Evolutionary conservation across 2,113 vertebrate species (phyloP).

Genomic region (Alligator sinensis): DNA sequence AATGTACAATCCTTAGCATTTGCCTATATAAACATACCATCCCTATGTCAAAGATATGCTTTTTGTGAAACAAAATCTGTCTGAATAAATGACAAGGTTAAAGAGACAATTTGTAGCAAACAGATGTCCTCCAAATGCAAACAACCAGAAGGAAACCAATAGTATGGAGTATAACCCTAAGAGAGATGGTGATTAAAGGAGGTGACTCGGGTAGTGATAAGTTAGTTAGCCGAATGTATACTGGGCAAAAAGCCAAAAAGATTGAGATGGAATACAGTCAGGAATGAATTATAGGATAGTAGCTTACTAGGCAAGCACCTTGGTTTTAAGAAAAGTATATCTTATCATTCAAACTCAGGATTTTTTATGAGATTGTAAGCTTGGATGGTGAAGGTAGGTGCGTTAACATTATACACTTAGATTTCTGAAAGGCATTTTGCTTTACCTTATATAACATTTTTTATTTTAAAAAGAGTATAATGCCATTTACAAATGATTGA

Average conservation of each 20-base stretch:
- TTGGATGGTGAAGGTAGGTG: background rate
- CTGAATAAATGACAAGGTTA: background rate
- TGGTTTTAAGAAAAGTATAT: too few relatives aligned
- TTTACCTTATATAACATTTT: background rate
- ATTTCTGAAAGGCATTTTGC: background rate
- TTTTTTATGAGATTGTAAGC: too few relatives aligned
- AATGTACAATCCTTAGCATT: background rate
- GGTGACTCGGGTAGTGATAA: background rate
- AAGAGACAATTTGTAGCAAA: background rate
- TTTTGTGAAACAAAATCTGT: background rate
- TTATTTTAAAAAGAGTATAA: background rate
- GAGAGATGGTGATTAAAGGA: background rate
- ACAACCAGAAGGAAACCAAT: background rate
- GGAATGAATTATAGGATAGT: background rate
- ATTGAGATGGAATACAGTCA: background rate
- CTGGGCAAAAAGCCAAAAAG: background rate
- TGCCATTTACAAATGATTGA: background rate
- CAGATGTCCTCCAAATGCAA: too few relatives aligned
- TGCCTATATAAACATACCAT: background rate
- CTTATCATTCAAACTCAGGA: too few relatives aligned
- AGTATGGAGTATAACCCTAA: background rate
- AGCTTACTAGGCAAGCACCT: background rate
- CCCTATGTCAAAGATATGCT: background rate
- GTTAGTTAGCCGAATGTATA: background rate
- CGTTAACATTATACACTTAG: background rate